These are phyloP conservation scores for Orcinus orca DNA, from an alignment of 2,113 vertebrate species.

Conservation along the genomic window DNA sequence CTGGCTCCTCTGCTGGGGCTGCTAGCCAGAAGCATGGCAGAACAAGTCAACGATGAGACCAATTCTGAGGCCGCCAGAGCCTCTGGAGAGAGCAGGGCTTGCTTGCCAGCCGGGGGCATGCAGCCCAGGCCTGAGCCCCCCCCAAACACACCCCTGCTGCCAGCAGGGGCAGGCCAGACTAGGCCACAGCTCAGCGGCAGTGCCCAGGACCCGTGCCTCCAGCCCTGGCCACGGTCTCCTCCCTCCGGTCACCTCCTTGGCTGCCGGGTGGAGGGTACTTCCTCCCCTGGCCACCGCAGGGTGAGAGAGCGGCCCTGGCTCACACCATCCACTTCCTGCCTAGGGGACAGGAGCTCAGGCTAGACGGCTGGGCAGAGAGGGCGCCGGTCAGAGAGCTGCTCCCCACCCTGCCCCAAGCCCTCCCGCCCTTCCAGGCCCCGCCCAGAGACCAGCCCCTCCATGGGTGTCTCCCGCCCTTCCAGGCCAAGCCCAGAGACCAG, in stretches of 20 bases:
- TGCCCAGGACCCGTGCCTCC: fast-evolving
- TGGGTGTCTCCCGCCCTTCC: not conserved
- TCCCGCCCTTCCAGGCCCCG: no score
- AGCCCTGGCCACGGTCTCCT: fast-evolving
- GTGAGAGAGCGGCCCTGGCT: not conserved
- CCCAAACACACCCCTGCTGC: fast-evolving
- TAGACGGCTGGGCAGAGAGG: not conserved
- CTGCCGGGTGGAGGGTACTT: fast-evolving
- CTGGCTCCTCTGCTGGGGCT: fast-evolving
- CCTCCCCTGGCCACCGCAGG: no score
- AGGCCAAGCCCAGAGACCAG: not conserved
- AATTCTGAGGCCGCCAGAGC: not conserved
- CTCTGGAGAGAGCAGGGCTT: not conserved
- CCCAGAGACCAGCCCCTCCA: not conserved
- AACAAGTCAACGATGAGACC: no score
- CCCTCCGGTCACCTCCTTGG: not conserved
- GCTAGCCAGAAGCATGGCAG: fast-evolving
- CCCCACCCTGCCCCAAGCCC: not conserved
- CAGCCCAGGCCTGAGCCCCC: no score
- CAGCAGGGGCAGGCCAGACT: not conserved
- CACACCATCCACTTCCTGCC: not conserved
- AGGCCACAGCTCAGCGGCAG: no score
- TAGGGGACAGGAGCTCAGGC: not conserved
- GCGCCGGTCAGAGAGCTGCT: not conserved
- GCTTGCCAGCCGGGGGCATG: fast-evolving